phyloP scores from a whole-genome alignment of 2,113 vertebrate genomes.

The Calyptommatus sinebrachiatus region DNA sequence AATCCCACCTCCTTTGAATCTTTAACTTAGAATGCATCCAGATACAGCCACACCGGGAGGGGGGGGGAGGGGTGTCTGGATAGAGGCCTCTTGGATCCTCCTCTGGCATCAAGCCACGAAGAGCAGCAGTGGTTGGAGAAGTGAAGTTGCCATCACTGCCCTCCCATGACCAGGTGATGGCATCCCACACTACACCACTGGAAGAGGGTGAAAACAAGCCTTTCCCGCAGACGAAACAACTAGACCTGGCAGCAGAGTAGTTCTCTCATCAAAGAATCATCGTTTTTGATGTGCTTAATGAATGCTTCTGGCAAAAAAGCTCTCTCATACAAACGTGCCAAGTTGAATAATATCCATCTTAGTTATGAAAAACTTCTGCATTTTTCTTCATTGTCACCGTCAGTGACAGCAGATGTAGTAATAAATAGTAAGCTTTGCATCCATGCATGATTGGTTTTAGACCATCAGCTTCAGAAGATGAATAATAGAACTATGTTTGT shows the following conservation, averaged over 20 bases:
- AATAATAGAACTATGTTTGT: not conserved
- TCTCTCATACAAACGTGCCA: slow-evolving; percentile 6
- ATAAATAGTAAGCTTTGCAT: slow-evolving; percentile 32
- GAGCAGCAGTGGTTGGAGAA: too few relatives aligned
- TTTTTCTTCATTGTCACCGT: slow-evolving; percentile 26
- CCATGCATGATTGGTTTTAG: accelerated
- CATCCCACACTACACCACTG: too few relatives aligned
- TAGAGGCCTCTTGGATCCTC: too few relatives aligned
- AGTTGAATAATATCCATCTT: slow-evolving; percentile 17
- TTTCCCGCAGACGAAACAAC: not conserved
- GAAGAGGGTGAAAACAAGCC: too few relatives aligned
- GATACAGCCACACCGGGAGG: too few relatives aligned
- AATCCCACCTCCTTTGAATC: too few relatives aligned
- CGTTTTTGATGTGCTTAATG: slow-evolving; percentile 32
- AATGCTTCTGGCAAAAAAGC: slow-evolving; percentile 14
- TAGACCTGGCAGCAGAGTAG: slow-evolving; percentile 31
- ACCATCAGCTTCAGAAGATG: slow-evolving; percentile 1
- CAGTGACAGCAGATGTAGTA: slow-evolving; percentile 34
- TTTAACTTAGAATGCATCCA: too few relatives aligned
- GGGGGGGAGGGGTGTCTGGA: too few relatives aligned
- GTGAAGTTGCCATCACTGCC: too few relatives aligned
- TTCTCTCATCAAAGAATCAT: slow-evolving; percentile 27
- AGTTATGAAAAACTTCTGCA: slow-evolving; percentile 26
- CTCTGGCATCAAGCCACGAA: too few relatives aligned
- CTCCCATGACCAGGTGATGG: too few relatives aligned